A percentile compares a stretch with the other conserved stretches of the same genome.
phyloP scores from a whole-genome alignment of 2,888 invertebrate genomes.

The Parthenolecanium corni region DNA sequence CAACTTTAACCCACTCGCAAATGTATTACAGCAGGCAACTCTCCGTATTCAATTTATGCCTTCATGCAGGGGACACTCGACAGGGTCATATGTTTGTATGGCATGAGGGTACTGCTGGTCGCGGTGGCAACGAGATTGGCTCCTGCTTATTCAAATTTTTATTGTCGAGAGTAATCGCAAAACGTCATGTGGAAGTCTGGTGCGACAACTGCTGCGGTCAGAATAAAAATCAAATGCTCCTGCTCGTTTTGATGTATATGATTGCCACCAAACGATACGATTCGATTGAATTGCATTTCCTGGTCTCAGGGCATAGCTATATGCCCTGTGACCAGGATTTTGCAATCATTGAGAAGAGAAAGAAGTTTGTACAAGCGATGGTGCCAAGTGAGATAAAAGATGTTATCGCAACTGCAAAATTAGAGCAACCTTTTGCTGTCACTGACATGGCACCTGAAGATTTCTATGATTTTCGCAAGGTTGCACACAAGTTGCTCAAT shows the following conservation, averaged over 20 bases:
- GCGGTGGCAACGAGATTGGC: no score
- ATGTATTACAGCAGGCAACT: no score
- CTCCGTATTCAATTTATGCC: no score
- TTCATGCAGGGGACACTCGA: no score
- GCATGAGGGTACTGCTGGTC: no score
- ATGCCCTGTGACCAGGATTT: slow-evolving; percentile 31
- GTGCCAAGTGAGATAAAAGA: slow-evolving; percentile 22
- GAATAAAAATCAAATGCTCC: slow-evolving; percentile 35
- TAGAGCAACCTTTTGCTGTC: slow-evolving; percentile 10
- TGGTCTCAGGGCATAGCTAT: slow-evolving; percentile 32
- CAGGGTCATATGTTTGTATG: no score
- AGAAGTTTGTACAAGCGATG: slow-evolving; percentile 28
- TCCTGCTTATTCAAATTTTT: no score
- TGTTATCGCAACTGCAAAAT: slow-evolving; percentile 4
- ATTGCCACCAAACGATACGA: slow-evolving; percentile 25
- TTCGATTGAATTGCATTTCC: slow-evolving; percentile 31
- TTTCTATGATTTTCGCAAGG: slow-evolving; percentile 8
- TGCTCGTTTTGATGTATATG: slow-evolving; percentile 30
- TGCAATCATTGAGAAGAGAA: no score
- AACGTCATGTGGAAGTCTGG: slow-evolving; percentile 24
- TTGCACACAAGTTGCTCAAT: slow-evolving; percentile 14
- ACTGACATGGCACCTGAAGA: slow-evolving; percentile 10
- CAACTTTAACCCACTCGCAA: no score
- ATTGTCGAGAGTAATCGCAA: slow-evolving; percentile 5
- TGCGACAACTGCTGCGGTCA: slow-evolving; percentile 33